A percentile compares a stretch with the other conserved stretches of the same genome.
phyloP scores from a whole-genome alignment of 2,888 invertebrate genomes.

The Ornithoptera alexandrae region DNA sequence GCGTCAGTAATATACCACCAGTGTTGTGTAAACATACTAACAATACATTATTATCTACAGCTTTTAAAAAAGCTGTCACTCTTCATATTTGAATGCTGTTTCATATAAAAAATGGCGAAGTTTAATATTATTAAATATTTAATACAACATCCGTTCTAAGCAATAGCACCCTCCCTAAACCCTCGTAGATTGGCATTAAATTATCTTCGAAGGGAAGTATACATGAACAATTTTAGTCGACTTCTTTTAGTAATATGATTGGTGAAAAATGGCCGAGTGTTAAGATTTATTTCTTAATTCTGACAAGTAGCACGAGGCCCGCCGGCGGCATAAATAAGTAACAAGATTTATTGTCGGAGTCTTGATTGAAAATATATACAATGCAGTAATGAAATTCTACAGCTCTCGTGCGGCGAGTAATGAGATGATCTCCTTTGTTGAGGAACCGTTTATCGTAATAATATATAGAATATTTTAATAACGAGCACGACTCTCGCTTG shows the following conservation, averaged over 20 bases:
- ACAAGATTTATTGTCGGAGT: constrained; percentile 50
- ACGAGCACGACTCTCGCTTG: no score
- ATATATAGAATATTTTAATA: no score
- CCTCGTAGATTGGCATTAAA: background rate
- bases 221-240: background rate
- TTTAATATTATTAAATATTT: no score
- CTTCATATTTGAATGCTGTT: background rate
- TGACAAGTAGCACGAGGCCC: constrained; percentile 53
- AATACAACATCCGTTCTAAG: background rate
- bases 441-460: no score
- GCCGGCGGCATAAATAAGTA: constrained; percentile 58
- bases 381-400: constrained; percentile 7
- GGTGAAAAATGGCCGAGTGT: constrained; percentile 39
- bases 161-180: background rate
- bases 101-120: background rate
- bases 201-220: constrained; percentile 2
- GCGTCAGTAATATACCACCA: background rate
- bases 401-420: background rate
- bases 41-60: background rate
- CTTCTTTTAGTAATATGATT: constrained; percentile 3
- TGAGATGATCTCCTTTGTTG: background rate
- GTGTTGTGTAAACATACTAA: background rate
- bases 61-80: no score
- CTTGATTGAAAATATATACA: constrained; percentile 33
- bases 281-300: constrained; percentile 61